Evolutionary conservation across 2,888 invertebrate species (phyloP).

Genomic region (Cataglyphis livida): DNA sequence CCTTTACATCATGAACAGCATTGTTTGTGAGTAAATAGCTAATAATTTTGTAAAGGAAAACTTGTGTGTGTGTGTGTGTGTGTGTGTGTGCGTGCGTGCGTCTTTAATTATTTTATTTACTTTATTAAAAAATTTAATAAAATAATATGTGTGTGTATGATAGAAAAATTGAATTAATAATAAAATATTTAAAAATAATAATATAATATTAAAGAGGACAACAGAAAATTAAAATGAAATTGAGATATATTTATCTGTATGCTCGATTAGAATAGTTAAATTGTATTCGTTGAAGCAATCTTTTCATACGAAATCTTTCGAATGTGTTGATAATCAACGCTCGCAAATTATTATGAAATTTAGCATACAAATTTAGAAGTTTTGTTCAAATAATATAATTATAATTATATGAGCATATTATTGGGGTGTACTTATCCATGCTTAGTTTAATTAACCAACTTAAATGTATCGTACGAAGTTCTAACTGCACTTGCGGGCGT

Average conservation of each 20-base stretch:
- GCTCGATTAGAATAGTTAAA: not conserved
- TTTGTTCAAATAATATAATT: not conserved
- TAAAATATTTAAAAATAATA: conserved; percentile 1
- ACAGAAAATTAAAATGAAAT: not conserved
- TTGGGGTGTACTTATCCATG: conserved; percentile 15
- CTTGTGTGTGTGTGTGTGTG: too few species aligned
- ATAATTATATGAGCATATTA: conserved; percentile 1
- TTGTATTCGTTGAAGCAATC: not conserved
- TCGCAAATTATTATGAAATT: not conserved
- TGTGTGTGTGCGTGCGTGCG: too few species aligned
- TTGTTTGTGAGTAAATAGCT: not conserved
- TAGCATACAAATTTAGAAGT: not conserved
- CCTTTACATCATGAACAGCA: conserved; percentile 1
- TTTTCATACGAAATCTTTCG: not conserved
- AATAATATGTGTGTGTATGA: not conserved
- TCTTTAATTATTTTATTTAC: not conserved
- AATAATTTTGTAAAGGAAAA: conserved; percentile 16
- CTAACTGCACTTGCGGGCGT: conserved; percentile 17
- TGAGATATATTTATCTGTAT: not conserved
- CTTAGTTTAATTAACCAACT: conserved; percentile 21
- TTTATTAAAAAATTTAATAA: not conserved
- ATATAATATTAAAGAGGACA: not conserved
- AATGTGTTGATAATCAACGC: not conserved
- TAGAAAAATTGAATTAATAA: not conserved
- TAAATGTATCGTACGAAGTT: conserved; percentile 8